These are phyloP conservation scores for Pogonomyrmex californicus DNA, from an alignment of 1,140 invertebrate species.

Conservation along the genomic window DNA sequence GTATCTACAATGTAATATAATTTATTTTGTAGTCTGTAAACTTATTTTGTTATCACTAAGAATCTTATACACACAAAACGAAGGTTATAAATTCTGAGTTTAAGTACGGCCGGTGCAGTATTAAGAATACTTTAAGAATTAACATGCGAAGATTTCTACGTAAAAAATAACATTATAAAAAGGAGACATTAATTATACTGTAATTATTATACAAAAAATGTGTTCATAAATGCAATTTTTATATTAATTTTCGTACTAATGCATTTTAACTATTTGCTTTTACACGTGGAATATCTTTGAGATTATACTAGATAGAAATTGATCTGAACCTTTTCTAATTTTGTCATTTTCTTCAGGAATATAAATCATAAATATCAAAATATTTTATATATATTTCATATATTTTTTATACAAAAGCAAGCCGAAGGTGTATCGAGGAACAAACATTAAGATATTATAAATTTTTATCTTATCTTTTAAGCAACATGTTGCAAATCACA, in stretches of 20 bases:
- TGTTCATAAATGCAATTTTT: not conserved
- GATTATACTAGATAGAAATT: not conserved
- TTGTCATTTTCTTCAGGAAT: not conserved
- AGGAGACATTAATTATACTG: not conserved
- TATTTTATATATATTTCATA: not conserved
- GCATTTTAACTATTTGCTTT: not conserved
- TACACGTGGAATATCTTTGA: not conserved
- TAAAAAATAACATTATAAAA: slow-evolving; percentile 1
- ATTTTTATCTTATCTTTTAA: not conserved
- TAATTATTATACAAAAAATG: not conserved
- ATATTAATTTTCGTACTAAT: not conserved
- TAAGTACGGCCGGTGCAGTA: not conserved
- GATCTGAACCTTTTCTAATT: not conserved
- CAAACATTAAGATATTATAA: not conserved
- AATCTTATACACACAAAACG: not conserved
- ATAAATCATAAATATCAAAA: not conserved
- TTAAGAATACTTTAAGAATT: not conserved
- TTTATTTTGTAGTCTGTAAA: no score
- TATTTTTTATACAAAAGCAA: slow-evolving; percentile 7
- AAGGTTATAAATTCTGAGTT: not conserved
- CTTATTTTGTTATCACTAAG: not conserved
- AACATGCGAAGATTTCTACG: not conserved
- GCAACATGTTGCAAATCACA: slow-evolving; percentile 42
- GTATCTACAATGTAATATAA: no score
- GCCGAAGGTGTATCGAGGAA: slow-evolving; percentile 13